Conservation (phyloP, 2,797 vertebrate genomes). For the Bovichtus variegatus region DNA sequence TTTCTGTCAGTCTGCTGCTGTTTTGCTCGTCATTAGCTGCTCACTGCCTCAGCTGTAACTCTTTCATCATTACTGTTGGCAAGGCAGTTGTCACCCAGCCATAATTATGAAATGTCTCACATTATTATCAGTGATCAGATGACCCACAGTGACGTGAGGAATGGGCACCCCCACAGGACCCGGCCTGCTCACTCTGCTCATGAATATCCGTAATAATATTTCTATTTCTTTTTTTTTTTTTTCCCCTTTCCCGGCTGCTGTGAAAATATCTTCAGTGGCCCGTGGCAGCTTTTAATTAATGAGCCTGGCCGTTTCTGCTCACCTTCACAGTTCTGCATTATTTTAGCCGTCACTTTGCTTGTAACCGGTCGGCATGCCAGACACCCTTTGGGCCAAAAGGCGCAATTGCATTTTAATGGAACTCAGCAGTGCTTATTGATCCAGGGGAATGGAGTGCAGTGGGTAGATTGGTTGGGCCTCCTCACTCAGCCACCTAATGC, state of each 20-base stretch:
- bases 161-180: slow-evolving; percentile 11
- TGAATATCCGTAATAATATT: slow-evolving; percentile 66
- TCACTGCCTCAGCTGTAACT: slow-evolving; percentile 27
- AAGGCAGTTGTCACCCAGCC: slow-evolving; percentile 10
- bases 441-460: slow-evolving; percentile 42
- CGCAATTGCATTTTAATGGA: slow-evolving; percentile 75
- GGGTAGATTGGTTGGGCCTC: slow-evolving; percentile 11
- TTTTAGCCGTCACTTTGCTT: slow-evolving; percentile 65
- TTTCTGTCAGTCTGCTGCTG: slow-evolving; percentile 7
- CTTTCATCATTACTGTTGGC: slow-evolving; percentile 31
- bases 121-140: slow-evolving; percentile 43
- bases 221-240: background rate
- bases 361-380: slow-evolving; percentile 57
- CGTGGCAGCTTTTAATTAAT: slow-evolving; percentile 78
- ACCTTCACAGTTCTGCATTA: slow-evolving; percentile 71
- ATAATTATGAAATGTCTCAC: slow-evolving; percentile 37
- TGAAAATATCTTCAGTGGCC: slow-evolving; percentile 71
- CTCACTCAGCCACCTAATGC: background rate
- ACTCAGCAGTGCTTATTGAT: slow-evolving; percentile 69
- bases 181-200: slow-evolving; percentile 45
- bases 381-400: slow-evolving; percentile 54
- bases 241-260: slow-evolving; percentile 35
- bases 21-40: slow-evolving; percentile 20
- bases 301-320: slow-evolving; percentile 66
- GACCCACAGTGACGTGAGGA: slow-evolving; percentile 41